Evolutionary conservation across 2,888 invertebrate species (phyloP), one percentile per base, ranked within the genome.

Genomic region (Balanococcus diminutus): DNA sequence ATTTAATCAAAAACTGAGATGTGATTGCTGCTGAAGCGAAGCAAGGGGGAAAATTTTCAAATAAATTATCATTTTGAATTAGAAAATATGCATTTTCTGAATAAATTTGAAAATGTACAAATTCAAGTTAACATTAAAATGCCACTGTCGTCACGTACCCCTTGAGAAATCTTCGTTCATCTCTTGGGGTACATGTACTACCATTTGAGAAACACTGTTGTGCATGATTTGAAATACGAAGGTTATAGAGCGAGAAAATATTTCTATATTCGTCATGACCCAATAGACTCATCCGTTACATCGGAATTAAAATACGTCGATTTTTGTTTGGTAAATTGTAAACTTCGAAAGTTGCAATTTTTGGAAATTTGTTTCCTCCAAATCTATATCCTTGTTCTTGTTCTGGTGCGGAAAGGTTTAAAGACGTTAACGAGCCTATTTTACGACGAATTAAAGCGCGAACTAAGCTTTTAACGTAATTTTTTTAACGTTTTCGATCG

Each of bases 401-500:
- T 56, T 19, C 22, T 4, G 22, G 22, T 9, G 56, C 56, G 2
- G 11, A 56, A 56, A 56, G 19, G 22, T 56, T n/a, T 56, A 22
- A 56, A 11, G 42, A 42, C 14, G 8, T 11, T 56, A 56, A 56
- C 56, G 56, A 22, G 22, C 8, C 22, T 42, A 14, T 22, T 22
- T 56, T 56, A 56, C 9, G 56, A 56, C 11, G 56, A 56, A 19
- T 56, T 22, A 22, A 56, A 22, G 56, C 22, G 31, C 67, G 31
- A 28, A 14, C n/a, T 5, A 56, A 67, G 28, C 16, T 28, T 61
- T 67, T 67, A 61, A 25, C 28, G 28, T 67, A 67, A 67, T 67
- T 67, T 28, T 36, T 56, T 56, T 56, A 25, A 67, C 67, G 28
- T 67, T 67, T 67, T 67, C 67, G 28, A 67, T 56, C 67, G 67